Evolutionary conservation across 2,888 invertebrate genomes (phyloP).

Genomic region (Caenorhabditis drosophilae): DNA sequence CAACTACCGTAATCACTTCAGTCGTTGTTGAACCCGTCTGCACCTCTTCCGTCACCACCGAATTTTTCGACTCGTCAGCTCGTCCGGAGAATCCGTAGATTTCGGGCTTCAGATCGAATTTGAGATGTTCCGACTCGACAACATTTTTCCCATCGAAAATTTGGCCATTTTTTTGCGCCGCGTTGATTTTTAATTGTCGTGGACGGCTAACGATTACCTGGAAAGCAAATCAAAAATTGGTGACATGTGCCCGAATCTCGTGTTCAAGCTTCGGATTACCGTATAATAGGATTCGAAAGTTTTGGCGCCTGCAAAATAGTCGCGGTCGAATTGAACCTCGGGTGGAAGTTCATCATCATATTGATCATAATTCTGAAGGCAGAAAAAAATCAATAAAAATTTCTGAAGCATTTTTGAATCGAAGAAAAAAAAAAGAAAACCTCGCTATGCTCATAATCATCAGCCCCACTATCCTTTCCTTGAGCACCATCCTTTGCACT

Average conservation of each 20-base stretch:
- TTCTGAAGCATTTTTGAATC: too few species aligned
- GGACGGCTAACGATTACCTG: slow-evolving; percentile 49
- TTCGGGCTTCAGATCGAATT: slow-evolving; percentile 51
- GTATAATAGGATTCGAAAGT: slow-evolving; percentile 50
- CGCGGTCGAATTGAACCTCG: slow-evolving; percentile 64
- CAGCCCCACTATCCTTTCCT: slow-evolving; percentile 25
- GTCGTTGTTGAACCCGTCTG: not conserved
- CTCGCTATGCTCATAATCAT: slow-evolving; percentile 54
- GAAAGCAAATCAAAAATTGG: slow-evolving; percentile 46
- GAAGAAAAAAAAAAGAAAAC: too few species aligned
- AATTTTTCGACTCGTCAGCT: not conserved
- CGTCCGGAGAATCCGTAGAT: slow-evolving; percentile 14
- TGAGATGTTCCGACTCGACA: slow-evolving; percentile 53
- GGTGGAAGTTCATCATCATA: slow-evolving; percentile 61
- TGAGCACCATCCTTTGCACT: slow-evolving; percentile 10
- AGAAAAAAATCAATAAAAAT: not conserved
- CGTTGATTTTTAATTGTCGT: slow-evolving; percentile 44
- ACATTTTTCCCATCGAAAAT: slow-evolving; percentile 46
- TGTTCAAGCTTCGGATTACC: slow-evolving; percentile 62
- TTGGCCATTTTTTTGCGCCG: slow-evolving; percentile 15
- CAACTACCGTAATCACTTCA: not conserved
- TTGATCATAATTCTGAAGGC: slow-evolving; percentile 52
- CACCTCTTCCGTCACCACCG: not conserved
- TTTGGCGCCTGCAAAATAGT: slow-evolving; percentile 58
- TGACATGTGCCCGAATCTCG: slow-evolving; percentile 59